Percentiles rank a stretch among this genome's conserved stretches.
Evolutionary conservation across 2,797 vertebrate species (phyloP).

Genomic region (Muscicapa comitata): DNA sequence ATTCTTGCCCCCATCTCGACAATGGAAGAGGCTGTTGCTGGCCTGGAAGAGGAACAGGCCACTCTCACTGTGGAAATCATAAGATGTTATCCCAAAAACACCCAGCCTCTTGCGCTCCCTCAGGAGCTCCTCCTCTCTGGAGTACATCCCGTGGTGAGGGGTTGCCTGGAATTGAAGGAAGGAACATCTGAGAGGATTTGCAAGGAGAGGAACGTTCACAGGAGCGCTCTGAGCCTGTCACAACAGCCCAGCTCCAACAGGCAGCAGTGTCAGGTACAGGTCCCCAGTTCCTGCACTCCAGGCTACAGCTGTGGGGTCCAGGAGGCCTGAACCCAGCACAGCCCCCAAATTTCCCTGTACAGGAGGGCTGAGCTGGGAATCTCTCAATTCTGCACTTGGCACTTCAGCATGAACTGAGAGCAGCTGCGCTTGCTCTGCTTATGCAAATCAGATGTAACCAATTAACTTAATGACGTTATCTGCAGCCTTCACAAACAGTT

Average conservation of each 20-base stretch:
- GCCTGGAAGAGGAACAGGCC: constrained; percentile 98
- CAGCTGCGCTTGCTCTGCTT: constrained; percentile 26
- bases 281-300: not conserved
- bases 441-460: constrained; percentile 63
- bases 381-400: not conserved
- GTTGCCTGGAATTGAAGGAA: constrained; percentile 81
- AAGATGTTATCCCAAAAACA: constrained; percentile 95
- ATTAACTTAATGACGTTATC: constrained; percentile 60
- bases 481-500: constrained; percentile 59
- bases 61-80: constrained; percentile 91
- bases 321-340: not conserved
- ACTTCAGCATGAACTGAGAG: not conserved
- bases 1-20: constrained; percentile 91
- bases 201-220: not conserved
- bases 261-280: not conserved
- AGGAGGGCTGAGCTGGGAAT: not conserved
- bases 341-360: not conserved
- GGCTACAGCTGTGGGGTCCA: not conserved
- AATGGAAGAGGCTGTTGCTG: constrained; percentile 97
- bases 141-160: constrained; percentile 93
- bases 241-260: not conserved
- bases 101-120: constrained; percentile 93
- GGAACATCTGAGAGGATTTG: not conserved
- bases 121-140: constrained; percentile 92
- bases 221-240: not conserved